Percentiles rank a stretch among this genome's conserved stretches.
These are phyloP conservation scores for Cyclina sinensis DNA, from an alignment of 1,140 invertebrate genomes.

Conservation along the genomic window DNA sequence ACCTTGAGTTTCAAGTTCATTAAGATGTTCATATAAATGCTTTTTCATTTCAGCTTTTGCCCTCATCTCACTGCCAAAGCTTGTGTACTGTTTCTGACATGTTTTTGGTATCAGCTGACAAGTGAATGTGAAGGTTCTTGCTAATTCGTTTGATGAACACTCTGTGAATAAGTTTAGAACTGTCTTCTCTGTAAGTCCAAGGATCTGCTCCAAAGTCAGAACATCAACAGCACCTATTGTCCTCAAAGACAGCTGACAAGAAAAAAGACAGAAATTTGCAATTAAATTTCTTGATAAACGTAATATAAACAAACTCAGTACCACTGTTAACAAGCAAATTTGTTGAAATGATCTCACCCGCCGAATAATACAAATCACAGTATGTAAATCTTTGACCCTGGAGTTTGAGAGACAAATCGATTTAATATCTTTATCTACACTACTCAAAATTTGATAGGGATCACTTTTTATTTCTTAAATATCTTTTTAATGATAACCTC, in stretches of 20 bases:
- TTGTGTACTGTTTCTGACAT: slow-evolving; percentile 88
- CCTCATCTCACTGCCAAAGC: slow-evolving; percentile 89
- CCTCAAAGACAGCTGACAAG: slow-evolving; percentile 75
- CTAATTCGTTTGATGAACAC: slow-evolving; percentile 88
- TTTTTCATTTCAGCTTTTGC: slow-evolving; percentile 88
- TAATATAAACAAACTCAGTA: no score
- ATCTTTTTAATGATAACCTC: no score
- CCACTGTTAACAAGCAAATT: no score
- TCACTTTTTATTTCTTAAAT: no score
- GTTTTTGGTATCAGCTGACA: slow-evolving; percentile 87
- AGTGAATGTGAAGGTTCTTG: slow-evolving; percentile 88
- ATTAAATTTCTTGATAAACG: no score
- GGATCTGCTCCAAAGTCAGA: slow-evolving; percentile 87
- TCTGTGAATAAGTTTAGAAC: slow-evolving; percentile 89
- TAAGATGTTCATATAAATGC: slow-evolving; percentile 86
- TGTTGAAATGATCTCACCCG: no score
- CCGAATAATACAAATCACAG: no score
- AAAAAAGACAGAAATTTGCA: no score
- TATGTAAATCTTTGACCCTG: no score
- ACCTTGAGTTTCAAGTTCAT: slow-evolving; percentile 61
- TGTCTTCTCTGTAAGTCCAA: slow-evolving; percentile 88
- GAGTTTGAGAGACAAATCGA: no score
- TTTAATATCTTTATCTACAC: no score
- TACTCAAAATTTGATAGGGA: no score
- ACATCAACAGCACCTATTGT: slow-evolving; percentile 76